Conservation (phyloP, 2,888 invertebrate genomes). For the Zootermopsis nevadensis region DNA sequence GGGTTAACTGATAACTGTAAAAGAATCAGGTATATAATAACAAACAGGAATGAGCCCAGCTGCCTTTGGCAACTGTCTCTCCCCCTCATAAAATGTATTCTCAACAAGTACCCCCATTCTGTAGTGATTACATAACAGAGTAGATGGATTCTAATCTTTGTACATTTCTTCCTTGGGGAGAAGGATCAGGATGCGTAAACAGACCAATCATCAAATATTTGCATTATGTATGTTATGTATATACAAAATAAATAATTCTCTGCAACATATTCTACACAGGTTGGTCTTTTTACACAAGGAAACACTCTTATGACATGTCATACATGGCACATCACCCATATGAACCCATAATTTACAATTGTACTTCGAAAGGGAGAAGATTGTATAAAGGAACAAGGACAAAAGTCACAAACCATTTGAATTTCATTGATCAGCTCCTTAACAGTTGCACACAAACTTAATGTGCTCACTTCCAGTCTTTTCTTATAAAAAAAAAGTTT, state of each 20-base stretch:
- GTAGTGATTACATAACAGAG: slow-evolving; percentile 35
- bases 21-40: slow-evolving; percentile 50
- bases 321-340: slow-evolving; percentile 37
- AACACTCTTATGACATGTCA: slow-evolving; percentile 26
- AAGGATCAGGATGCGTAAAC: slow-evolving; percentile 25
- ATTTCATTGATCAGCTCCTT: slow-evolving; percentile 29
- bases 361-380: slow-evolving; percentile 31
- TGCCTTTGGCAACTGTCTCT: slow-evolving; percentile 47
- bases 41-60: slow-evolving; percentile 52
- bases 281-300: slow-evolving; percentile 33
- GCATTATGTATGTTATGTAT: slow-evolving; percentile 48
- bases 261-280: slow-evolving; percentile 43
- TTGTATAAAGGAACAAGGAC: slow-evolving; percentile 35
- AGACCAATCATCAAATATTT: slow-evolving; percentile 51
- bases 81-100: slow-evolving; percentile 51
- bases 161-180: slow-evolving; percentile 41
- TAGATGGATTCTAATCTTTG: slow-evolving; percentile 43
- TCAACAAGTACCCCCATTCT: slow-evolving; percentile 47
- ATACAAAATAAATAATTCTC: slow-evolving; percentile 54
- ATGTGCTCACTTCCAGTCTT: slow-evolving; percentile 49
- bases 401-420: slow-evolving; percentile 31
- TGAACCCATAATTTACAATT: slow-evolving; percentile 42
- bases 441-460: slow-evolving; percentile 36
- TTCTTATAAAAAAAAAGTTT: slow-evolving; percentile 44
- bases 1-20: slow-evolving; percentile 50